These are phyloP conservation scores for Monarcha castaneiventris DNA, from an alignment of 2,113 vertebrate species.

Conservation along the genomic window DNA sequence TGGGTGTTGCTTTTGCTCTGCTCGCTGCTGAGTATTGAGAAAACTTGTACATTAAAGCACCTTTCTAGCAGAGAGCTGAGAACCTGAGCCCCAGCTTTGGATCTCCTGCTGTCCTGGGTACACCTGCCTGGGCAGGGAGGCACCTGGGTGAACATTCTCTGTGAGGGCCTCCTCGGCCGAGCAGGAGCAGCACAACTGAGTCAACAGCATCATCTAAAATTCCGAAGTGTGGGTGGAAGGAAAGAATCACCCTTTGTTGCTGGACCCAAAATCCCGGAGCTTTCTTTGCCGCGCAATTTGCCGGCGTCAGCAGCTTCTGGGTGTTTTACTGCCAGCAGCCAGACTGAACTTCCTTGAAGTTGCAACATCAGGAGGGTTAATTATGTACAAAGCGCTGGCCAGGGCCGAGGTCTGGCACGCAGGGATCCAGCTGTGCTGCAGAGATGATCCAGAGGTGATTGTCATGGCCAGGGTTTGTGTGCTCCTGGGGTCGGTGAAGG, in stretches of 20 bases:
- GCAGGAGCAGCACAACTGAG: not conserved
- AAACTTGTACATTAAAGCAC: not conserved
- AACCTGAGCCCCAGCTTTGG: not conserved
- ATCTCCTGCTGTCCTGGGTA: not conserved
- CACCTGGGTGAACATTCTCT: not conserved
- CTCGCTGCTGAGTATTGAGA: not conserved
- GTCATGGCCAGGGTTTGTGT: not conserved
- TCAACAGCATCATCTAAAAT: not conserved
- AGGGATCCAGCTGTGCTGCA: constrained; percentile 48
- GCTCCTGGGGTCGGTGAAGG: not conserved
- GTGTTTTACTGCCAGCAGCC: constrained; percentile 38
- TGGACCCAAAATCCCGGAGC: not conserved
- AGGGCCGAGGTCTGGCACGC: constrained; percentile 11
- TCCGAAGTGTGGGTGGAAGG: not conserved
- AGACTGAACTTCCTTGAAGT: constrained; percentile 33
- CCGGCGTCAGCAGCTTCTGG: constrained; percentile 1
- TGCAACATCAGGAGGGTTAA: constrained; percentile 61
- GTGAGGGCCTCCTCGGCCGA: not conserved
- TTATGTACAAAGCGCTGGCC: constrained; percentile 48
- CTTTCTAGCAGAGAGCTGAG: not conserved
- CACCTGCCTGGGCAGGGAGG: not conserved
- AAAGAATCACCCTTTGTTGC: constrained; percentile 27
- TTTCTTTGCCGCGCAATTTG: not conserved
- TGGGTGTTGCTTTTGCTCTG: not conserved
- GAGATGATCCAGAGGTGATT: constrained; percentile 43